Evolutionary conservation across 2,888 invertebrate species (phyloP).

Genomic region (Trichacis sp.): DNA sequence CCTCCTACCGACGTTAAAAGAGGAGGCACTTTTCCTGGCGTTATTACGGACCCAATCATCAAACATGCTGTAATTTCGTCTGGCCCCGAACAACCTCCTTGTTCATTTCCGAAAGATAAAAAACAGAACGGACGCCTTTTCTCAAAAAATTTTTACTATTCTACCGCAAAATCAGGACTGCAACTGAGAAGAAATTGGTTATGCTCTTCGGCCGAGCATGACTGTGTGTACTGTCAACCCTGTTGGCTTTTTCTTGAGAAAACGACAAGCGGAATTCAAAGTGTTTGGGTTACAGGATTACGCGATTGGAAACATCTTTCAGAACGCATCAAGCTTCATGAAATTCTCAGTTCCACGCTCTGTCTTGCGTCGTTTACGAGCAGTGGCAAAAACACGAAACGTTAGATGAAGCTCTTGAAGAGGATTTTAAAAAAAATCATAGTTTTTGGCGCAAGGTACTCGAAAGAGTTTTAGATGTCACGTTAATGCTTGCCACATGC

Average conservation of each 20-base stretch:
- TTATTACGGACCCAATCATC: no score
- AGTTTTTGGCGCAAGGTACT: slow-evolving; percentile 39
- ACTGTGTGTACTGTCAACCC: slow-evolving; percentile 13
- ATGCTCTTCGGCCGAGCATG: slow-evolving; percentile 27
- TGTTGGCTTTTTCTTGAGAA: slow-evolving; percentile 38
- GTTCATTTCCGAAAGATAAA: no score
- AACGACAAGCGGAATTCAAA: slow-evolving; percentile 15
- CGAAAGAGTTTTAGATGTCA: slow-evolving; percentile 36
- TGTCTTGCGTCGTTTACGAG: slow-evolving; percentile 12
- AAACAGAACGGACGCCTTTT: slow-evolving; percentile 1
- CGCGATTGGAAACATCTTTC: slow-evolving; percentile 25
- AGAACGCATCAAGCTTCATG: slow-evolving; percentile 33
- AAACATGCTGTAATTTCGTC: no score
- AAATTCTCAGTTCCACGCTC: slow-evolving; percentile 21
- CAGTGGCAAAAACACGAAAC: slow-evolving; percentile 27
- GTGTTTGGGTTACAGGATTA: slow-evolving; percentile 21
- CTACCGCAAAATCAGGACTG: slow-evolving; percentile 15
- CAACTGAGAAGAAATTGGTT: slow-evolving; percentile 30
- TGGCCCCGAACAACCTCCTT: no score
- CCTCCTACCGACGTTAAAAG: no score
- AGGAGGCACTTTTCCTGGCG: no score
- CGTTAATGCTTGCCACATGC: slow-evolving; percentile 34
- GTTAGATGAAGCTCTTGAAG: slow-evolving; percentile 29
- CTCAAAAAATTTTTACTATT: slow-evolving; percentile 15
- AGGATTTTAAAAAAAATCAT: slow-evolving; percentile 26